Evolutionary conservation across 2,113 vertebrate species (phyloP).

Genomic region (Rattus norvegicus): GRCr8 NC_086036.1:50368001-50368500

Average conservation of each 20-base stretch:
- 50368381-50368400: constrained; percentile 62
- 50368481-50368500: constrained; percentile 71
- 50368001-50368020: constrained; percentile 83
- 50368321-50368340: constrained; percentile 35
- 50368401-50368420: constrained; percentile 65
- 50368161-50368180: constrained; percentile 66
- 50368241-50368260: constrained; percentile 72
- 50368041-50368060: constrained; percentile 84
- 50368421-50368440: constrained; percentile 63
- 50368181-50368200: constrained; percentile 79
- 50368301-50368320: constrained; percentile 1
- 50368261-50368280: constrained; percentile 78
- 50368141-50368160: constrained; percentile 75
- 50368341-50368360: constrained; percentile 42
- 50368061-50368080: constrained; percentile 41
- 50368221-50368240: constrained; percentile 70
- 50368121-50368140: constrained; percentile 79
- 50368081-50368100: constrained; percentile 77
- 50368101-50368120: constrained; percentile 84
- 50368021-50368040: constrained; percentile 90
- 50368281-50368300: constrained; percentile 43
- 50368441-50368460: constrained; percentile 66
- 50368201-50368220: constrained; percentile 78
- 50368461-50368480: constrained; percentile 66
- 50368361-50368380: constrained; percentile 13